phyloP scores from a whole-genome alignment of 2,797 vertebrate species.

The Enteromius radiatus region DNA sequence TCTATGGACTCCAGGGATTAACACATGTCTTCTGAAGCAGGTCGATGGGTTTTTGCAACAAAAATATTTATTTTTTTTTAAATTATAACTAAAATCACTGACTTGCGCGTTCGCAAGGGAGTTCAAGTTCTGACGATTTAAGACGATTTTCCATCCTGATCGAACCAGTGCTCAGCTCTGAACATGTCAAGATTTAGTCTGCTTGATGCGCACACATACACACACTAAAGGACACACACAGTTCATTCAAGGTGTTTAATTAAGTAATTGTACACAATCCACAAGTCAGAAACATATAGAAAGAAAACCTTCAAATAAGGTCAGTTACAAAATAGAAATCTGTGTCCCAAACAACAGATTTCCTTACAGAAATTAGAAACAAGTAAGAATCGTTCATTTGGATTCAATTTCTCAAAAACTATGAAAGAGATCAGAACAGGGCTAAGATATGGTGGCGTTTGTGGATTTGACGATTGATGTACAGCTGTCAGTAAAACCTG shows the following conservation, averaged over 20 bases:
- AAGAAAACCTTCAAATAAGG: constrained; percentile 73
- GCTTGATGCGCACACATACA: constrained; percentile 11
- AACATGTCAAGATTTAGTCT: background rate
- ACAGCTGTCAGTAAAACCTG: constrained; percentile 26
- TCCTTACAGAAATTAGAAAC: constrained; percentile 66
- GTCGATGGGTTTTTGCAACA: too few relatives aligned
- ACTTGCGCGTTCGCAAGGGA: too few relatives aligned
- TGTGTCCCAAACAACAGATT: constrained; percentile 68
- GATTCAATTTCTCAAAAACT: constrained; percentile 38
- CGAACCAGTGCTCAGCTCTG: background rate
- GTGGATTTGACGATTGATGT: constrained; percentile 34
- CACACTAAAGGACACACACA: constrained; percentile 54
- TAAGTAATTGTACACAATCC: constrained; percentile 82
- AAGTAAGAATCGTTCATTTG: constrained; percentile 60
- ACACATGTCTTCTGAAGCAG: too few relatives aligned
- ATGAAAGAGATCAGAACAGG: constrained; percentile 60
- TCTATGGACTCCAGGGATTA: too few relatives aligned
- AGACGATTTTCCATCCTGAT: background rate
- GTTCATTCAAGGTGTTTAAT: constrained; percentile 83
- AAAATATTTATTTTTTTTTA: too few relatives aligned
- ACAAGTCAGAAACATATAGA: constrained; percentile 79
- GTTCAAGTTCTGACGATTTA: too few relatives aligned
- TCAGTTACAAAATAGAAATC: constrained; percentile 70
- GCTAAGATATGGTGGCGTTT: constrained; percentile 48
- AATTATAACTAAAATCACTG: too few relatives aligned